These are phyloP conservation scores for Callipepla squamata DNA, from an alignment of 2,113 vertebrate species.

Conservation along the genomic window DNA sequence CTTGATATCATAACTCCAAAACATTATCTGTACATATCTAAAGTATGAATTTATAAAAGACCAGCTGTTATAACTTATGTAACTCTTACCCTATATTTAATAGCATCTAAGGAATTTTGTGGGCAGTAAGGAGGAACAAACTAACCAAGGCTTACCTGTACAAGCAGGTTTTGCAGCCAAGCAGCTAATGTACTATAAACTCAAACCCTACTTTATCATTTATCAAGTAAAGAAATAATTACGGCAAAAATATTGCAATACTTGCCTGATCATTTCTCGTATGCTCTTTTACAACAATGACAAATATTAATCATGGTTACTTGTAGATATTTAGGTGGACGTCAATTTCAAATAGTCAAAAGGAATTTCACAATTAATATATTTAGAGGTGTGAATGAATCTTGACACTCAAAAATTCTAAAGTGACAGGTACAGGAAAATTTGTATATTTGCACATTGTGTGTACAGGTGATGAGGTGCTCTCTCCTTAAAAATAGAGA, in stretches of 20 bases:
- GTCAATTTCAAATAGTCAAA: conserved; percentile 15
- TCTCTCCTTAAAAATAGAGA: background rate
- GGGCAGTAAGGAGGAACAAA: background rate
- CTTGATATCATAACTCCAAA: background rate
- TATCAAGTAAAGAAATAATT: background rate
- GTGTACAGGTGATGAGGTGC: background rate
- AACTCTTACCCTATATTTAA: background rate
- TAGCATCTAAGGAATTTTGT: background rate
- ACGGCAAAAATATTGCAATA: background rate
- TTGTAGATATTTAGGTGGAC: background rate
- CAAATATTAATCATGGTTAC: background rate
- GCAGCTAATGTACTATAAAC: background rate
- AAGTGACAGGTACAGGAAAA: background rate
- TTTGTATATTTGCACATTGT: background rate
- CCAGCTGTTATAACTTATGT: background rate
- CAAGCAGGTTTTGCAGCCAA: background rate
- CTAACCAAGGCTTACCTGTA: background rate
- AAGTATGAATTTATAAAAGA: background rate
- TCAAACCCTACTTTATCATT: background rate
- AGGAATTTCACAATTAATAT: background rate
- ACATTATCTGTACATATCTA: background rate
- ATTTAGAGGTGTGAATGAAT: background rate
- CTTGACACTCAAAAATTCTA: background rate
- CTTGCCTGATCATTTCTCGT: background rate
- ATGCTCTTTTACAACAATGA: background rate